Base-by-base conservation (phyloP, 1,140 invertebrate species). In the Acromyrmex charruanus region DNA sequence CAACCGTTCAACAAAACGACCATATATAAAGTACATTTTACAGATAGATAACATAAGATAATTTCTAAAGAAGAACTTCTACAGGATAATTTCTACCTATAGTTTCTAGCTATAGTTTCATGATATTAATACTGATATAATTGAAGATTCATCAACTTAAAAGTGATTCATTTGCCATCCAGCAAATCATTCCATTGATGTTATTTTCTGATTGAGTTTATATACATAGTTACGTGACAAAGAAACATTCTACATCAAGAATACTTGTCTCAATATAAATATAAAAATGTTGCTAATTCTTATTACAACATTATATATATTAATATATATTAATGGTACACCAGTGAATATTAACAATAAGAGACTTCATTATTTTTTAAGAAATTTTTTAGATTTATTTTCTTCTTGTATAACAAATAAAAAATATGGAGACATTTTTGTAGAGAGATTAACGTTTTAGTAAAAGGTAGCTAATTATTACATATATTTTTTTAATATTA, bases 121-220 rank as follows among this genome's bases (percentile, higher is more conserved):
- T 55, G 51, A 55, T 58, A 72, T 55, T 72, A 55, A 51, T 51
- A 71, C 25, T 71, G n/a, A 18, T 69, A 49, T 21, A 74, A 74
- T 72, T 55, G 51, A 72, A 2, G 18, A 74, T 7, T 53, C 28
- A 74, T 31, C 71, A 68, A 68, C 39, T 44, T 68, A 58, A 28
- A 58, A 55, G 6, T 16, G 31, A 75, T 58, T 58, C 12, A 58
- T 39, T 58, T 10, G 28, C 6, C 12, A 74, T 16, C 5, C 49
- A 25, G 0, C 25, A 5, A 58, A 18, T 31, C 10, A 12, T 5
- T 35, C 25, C 5, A 75, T 14, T n/a, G 10, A 35, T 31, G 14
- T 39, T 75, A 75, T 25, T n/a, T 58, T 21, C 53, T n/a, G 53
- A 75, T 12, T 66, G 31, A 66, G 16, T 28, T 79, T 55, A 49